phyloP scores from a whole-genome alignment of 2,888 invertebrate species.

The Callinectes sapidus region DNA sequence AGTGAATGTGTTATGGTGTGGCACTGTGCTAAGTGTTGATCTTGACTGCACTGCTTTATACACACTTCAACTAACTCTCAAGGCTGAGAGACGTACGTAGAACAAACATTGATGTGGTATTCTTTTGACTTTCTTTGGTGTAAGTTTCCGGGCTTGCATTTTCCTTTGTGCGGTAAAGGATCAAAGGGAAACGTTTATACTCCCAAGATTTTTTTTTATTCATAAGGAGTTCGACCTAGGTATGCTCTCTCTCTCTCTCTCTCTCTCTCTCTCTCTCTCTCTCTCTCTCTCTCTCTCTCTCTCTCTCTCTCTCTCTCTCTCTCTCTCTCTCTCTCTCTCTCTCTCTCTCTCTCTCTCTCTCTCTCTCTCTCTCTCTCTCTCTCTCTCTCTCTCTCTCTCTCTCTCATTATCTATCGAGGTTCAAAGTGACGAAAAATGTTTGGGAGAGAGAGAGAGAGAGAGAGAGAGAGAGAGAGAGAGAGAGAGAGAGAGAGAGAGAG shows the following conservation, averaged over 20 bases:
- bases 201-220: neutral
- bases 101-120: neutral
- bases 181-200: neutral
- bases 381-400: too few species aligned
- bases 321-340: neutral
- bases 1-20: too few species aligned
- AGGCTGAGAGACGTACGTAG: too few species aligned
- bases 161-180: neutral
- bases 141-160: neutral
- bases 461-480: slow-evolving; percentile 1
- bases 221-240: neutral
- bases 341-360: neutral
- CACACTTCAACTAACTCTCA: neutral
- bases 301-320: neutral
- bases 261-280: neutral
- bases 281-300: neutral
- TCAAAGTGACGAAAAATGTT: neutral
- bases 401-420: neutral
- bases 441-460: neutral
- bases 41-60: neutral
- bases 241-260: neutral
- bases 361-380: too few species aligned
- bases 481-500: slow-evolving; percentile 1
- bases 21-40: too few species aligned
- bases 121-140: neutral